Conservation (phyloP, 1,140 invertebrate genomes). For the Drosophila saltans region DNA sequence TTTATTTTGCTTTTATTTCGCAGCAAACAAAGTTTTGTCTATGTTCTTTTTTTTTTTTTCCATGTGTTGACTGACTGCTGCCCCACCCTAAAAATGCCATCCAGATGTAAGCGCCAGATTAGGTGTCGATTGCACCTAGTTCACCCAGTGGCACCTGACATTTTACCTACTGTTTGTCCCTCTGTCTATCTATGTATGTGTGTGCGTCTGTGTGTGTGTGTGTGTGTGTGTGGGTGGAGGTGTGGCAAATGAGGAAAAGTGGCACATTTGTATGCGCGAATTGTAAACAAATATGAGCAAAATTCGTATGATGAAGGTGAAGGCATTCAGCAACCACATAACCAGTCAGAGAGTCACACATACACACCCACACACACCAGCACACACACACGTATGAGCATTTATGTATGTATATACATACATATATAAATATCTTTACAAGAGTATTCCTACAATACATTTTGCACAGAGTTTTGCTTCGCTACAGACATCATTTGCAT, state of each 20-base stretch:
- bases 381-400: constrained; percentile 1
- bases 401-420: too few relatives aligned
- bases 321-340: constrained; percentile 29
- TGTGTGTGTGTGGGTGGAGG: constrained; percentile 15
- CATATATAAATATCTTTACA: too few relatives aligned
- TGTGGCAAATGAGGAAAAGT: constrained; percentile 12
- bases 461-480: constrained; percentile 6
- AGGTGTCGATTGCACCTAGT: constrained; percentile 70
- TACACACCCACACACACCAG: not conserved
- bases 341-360: not conserved
- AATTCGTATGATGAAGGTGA: constrained; percentile 47
- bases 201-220: not conserved
- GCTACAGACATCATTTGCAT: constrained; percentile 23
- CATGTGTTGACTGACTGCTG: constrained; percentile 3
- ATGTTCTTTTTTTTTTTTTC: constrained; percentile 18
- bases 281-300: constrained; percentile 75
- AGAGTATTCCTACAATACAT: constrained; percentile 1
- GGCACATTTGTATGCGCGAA: constrained; percentile 71
- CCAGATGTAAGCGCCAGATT: constrained; percentile 40
- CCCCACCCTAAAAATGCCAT: constrained; percentile 15
- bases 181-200: constrained; percentile 2
- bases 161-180: constrained; percentile 40
- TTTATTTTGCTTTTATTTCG: constrained; percentile 8
- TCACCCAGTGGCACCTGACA: constrained; percentile 61
- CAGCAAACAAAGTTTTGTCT: constrained; percentile 11